Conservation (phyloP, 2,888 invertebrate genomes). For the Chironomus tentans region DNA sequence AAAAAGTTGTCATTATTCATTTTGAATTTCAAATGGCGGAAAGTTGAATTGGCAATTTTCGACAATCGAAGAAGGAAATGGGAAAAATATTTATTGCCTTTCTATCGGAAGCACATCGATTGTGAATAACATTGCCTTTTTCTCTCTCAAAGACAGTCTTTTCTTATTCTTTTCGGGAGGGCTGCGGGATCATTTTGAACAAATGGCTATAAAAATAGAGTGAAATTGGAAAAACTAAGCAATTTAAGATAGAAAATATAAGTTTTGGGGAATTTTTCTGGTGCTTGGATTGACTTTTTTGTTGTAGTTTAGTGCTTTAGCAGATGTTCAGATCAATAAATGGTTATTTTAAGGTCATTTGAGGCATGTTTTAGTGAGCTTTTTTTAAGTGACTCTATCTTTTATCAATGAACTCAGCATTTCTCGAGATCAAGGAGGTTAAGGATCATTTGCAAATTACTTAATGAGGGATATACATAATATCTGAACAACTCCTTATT, state of each 20-base stretch:
- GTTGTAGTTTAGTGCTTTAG: too few relatives aligned
- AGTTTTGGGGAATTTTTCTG: background rate
- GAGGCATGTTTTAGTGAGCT: too few relatives aligned
- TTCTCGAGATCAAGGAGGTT: too few relatives aligned
- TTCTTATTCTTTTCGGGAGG: background rate
- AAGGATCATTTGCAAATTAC: too few relatives aligned
- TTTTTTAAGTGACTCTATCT: too few relatives aligned
- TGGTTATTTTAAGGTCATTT: too few relatives aligned
- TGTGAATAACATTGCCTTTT: background rate
- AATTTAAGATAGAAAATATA: background rate
- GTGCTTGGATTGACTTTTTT: too few relatives aligned
- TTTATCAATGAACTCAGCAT: too few relatives aligned
- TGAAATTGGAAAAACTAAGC: background rate
- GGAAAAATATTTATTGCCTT: background rate
- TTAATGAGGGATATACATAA: too few relatives aligned
- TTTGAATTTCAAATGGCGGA: constrained; percentile 4
- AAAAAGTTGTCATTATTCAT: background rate
- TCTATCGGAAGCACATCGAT: background rate
- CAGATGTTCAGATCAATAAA: too few relatives aligned
- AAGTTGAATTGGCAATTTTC: constrained; percentile 23
- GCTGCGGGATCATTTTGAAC: too few relatives aligned
- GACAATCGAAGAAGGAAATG: background rate
- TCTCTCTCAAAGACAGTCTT: background rate
- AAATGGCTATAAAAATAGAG: background rate
- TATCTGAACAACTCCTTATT: too few relatives aligned